These are phyloP conservation scores for Platynereis dumerilii DNA, from an alignment of 2,888 invertebrate species.

Conservation along the genomic window DNA sequence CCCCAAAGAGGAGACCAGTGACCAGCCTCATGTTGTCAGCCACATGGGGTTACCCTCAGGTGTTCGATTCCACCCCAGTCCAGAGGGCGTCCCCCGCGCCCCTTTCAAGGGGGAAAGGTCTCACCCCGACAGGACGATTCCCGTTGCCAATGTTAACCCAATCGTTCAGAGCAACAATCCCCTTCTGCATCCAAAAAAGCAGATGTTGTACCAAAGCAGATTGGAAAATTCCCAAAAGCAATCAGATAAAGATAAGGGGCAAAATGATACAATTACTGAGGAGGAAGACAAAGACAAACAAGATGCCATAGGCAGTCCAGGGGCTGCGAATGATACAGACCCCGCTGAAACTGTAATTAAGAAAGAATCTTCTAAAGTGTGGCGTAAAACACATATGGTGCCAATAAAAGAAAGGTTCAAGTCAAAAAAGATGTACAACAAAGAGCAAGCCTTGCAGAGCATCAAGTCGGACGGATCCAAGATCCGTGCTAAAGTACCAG, in stretches of 20 bases:
- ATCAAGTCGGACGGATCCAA: no score
- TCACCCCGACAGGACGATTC: constrained; percentile 4
- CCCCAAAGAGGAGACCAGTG: no score
- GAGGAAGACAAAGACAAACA: background rate
- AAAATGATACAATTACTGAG: background rate
- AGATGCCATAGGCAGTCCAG: background rate
- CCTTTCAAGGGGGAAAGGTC: background rate
- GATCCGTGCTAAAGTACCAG: no score
- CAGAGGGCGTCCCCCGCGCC: background rate
- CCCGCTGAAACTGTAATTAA: background rate
- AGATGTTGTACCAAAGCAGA: constrained; percentile 21
- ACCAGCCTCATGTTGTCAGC: no score
- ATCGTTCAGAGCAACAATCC: constrained; percentile 2
- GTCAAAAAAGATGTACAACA: constrained; percentile 3
- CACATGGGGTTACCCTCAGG: no score
- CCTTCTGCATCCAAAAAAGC: constrained; percentile 19
- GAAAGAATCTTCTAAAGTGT: background rate
- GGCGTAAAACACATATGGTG: background rate
- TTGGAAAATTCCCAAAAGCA: background rate
- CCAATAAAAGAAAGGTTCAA: constrained; percentile 6
- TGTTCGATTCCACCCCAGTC: background rate
- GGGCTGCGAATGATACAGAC: background rate
- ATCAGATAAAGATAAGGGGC: background rate
- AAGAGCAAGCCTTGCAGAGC: no score
- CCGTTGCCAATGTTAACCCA: constrained; percentile 24